Base-by-base conservation (phyloP, 2,888 invertebrate genomes). In the Amiota communis region DNA sequence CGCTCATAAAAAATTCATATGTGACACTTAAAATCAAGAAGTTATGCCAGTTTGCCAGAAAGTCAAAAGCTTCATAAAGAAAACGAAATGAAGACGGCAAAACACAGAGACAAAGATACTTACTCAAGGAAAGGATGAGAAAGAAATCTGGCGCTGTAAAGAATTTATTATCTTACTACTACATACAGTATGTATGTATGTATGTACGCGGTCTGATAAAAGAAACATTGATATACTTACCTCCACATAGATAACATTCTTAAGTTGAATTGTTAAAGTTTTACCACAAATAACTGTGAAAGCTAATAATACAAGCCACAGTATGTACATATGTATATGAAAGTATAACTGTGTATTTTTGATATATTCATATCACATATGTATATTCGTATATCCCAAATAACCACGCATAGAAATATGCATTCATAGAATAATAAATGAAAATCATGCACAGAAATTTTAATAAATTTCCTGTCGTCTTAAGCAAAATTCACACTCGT, bases 361-460 rank as follows among this genome's bases (percentile, higher is more conserved):
- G n/a, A n/a, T n/a, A n/a, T n/a, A n/a, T n/a, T n/a, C n/a, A n/a
- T n/a, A n/a, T n/a, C n/a, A n/a, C n/a, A n/a, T n/a, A n/a, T n/a
- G n/a, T 6, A 36, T 36, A 36, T 6, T 36, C 36, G 13, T 53
- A 13, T 15, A n/a, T 53, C n/a, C 53, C 36, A 13, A n/a, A 53
- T 12, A 73, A 71, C 36, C 36, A 67, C 15, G 51, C 53, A 46
- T 56, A 71, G 36, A 47, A 36, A 63, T 70, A 72, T 75, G 75
- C 78, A 78, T 81, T 85, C 87, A 86, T 88, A 88, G 86, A 87
- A 87, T 87, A 89, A 89, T 89, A 89, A 89, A 88, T 86, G 81
- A 86, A 87, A 88, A 88, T 89, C 88, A 88, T 89, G 88, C 87
- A 88, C 83, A 85, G 86, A 88, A 86, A 88, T 88, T 88, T 87